Evolutionary conservation across 2,113 vertebrate genomes (phyloP).

Genomic region (Pangasianodon hypophthalmus): DNA sequence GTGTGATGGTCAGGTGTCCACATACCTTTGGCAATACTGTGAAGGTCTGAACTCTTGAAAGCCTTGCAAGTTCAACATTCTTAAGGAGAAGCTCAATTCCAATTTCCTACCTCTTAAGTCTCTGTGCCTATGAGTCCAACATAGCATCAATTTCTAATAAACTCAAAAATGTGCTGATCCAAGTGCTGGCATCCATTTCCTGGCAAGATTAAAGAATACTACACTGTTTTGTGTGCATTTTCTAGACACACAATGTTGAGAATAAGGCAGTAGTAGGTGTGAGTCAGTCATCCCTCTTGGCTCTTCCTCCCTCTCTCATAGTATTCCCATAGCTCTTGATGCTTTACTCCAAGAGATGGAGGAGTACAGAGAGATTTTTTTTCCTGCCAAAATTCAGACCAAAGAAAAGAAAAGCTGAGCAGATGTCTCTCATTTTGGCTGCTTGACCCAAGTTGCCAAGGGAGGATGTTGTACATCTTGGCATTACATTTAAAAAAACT

Average conservation of each 20-base stretch:
- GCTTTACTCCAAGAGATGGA: slow-evolving; percentile 31
- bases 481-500: not conserved
- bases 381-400: not conserved
- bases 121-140: not conserved
- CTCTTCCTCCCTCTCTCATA: slow-evolving; percentile 17
- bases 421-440: slow-evolving; percentile 15
- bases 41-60: not conserved
- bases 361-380: slow-evolving; percentile 13
- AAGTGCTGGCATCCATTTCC: not conserved
- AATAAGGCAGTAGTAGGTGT: slow-evolving; percentile 17
- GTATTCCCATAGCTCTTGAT: slow-evolving; percentile 30
- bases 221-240: not conserved
- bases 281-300: slow-evolving; percentile 31
- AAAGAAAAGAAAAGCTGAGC: slow-evolving; percentile 5
- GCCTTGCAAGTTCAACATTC: not conserved
- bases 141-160: not conserved
- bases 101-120: not conserved
- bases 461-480: slow-evolving; percentile 3
- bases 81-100: not conserved
- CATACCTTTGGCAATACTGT: not conserved
- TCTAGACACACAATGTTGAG: slow-evolving; percentile 4
- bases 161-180: not conserved
- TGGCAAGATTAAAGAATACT: slow-evolving; percentile 15
- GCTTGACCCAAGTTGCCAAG: not conserved
- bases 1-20: not conserved